phyloP scores from a whole-genome alignment of 1,140 invertebrate species.

The Bombus sibiricus region DNA sequence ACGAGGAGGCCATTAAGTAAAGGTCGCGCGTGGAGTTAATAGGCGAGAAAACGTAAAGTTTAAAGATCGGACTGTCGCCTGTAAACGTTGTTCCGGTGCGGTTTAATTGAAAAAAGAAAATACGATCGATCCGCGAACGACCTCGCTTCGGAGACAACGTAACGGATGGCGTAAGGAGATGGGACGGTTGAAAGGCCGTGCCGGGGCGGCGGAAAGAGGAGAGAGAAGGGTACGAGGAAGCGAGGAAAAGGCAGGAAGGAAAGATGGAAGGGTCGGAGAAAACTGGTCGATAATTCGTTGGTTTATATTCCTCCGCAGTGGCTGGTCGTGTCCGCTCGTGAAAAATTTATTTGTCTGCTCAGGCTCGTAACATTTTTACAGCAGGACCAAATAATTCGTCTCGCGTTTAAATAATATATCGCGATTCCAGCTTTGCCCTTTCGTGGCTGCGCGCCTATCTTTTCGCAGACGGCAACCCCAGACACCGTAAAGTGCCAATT shows the following conservation, averaged over 20 bases:
- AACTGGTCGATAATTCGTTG: constrained; percentile 58
- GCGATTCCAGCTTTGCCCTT: no score
- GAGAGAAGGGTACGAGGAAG: background rate
- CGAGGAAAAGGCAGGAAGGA: background rate
- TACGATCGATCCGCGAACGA: constrained; percentile 6
- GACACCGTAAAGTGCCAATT: background rate
- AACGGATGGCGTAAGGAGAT: background rate
- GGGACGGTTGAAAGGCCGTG: background rate
- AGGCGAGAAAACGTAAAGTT: background rate
- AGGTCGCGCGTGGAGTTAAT: background rate
- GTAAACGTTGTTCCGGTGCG: no score
- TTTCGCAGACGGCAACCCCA: background rate
- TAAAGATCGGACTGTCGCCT: background rate
- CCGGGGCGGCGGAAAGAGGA: no score
- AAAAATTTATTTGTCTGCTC: constrained; percentile 59
- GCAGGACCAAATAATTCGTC: constrained; percentile 37
- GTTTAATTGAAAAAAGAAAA: background rate
- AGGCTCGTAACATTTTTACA: constrained; percentile 50
- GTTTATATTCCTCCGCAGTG: constrained; percentile 52
- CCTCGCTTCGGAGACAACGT: background rate
- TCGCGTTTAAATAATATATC: constrained; percentile 45
- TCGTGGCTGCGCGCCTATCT: background rate
- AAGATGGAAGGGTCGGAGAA: constrained; percentile 37
- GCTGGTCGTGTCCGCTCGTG: constrained; percentile 24
- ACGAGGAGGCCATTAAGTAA: background rate